Evolutionary conservation across 2,888 invertebrate genomes (phyloP).

Genomic region (Tenthredo livida): DNA sequence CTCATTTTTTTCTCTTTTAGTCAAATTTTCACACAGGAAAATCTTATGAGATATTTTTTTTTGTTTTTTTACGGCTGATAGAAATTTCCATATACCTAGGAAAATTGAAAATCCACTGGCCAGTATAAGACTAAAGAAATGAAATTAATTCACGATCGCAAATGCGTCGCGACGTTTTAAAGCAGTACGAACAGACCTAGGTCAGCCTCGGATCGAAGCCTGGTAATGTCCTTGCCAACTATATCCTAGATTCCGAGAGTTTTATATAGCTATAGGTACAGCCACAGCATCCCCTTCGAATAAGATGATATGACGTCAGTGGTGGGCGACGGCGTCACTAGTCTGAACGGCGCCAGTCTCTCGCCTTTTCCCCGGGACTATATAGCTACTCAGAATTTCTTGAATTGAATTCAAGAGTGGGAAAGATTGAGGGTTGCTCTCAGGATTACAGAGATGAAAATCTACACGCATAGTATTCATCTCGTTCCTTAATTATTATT

Average conservation of each 20-base stretch:
- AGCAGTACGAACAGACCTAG: conserved; percentile 15
- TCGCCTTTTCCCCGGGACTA: not conserved
- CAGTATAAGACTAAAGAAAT: not conserved
- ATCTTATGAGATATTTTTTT: not conserved
- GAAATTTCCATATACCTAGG: not conserved
- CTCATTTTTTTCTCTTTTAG: not conserved
- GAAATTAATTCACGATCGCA: not conserved
- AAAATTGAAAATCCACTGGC: not conserved
- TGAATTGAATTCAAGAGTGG: not conserved
- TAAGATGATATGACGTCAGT: conserved; percentile 43
- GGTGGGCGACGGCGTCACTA: conserved; percentile 43
- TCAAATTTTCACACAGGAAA: not conserved
- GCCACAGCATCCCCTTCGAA: conserved; percentile 10
- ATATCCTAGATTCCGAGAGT: conserved; percentile 41
- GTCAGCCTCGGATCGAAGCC: conserved; percentile 46
- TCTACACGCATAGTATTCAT: not conserved
- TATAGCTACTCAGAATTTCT: not conserved
- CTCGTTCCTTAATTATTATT: not conserved
- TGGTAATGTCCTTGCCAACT: conserved; percentile 32
- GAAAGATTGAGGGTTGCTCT: not conserved
- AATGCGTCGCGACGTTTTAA: not conserved
- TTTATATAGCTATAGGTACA: not conserved
- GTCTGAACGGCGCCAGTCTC: conserved; percentile 40
- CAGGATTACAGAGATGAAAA: not conserved
- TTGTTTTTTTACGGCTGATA: not conserved